Evolutionary conservation across 2,888 invertebrate genomes (phyloP).

Genomic region (Lithophane ornitopus): DNA sequence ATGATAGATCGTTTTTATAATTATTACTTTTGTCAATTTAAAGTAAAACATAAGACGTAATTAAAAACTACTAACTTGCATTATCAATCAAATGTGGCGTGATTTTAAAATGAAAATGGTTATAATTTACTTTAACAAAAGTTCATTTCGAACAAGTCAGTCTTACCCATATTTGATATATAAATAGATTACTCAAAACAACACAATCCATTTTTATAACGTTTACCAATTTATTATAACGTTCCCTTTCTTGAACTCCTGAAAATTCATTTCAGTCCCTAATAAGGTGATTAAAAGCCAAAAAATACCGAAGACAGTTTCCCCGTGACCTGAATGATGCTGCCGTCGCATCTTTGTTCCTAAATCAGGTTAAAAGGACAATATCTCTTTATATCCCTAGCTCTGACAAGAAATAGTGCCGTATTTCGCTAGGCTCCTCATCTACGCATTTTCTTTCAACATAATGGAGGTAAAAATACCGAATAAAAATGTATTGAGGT

Average conservation of each 20-base stretch:
- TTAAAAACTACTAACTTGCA: too few relatives aligned
- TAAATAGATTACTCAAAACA: not conserved
- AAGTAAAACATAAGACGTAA: too few relatives aligned
- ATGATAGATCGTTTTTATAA: not conserved
- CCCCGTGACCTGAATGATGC: conserved; percentile 32
- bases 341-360: conserved; percentile 48
- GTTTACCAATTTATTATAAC: too few relatives aligned
- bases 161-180: too few relatives aligned
- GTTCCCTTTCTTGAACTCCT: not conserved
- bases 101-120: not conserved
- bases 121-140: not conserved
- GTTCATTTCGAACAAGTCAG: not conserved
- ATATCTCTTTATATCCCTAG: conserved; percentile 59
- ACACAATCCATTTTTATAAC: not conserved
- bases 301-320: conserved; percentile 31
- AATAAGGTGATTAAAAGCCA: not conserved
- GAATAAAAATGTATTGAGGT: conserved; percentile 48
- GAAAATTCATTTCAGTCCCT: not conserved
- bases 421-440: conserved; percentile 41
- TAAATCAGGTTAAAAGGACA: conserved; percentile 66
- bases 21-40: too few relatives aligned
- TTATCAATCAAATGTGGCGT: not conserved
- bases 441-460: conserved; percentile 33
- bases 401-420: conserved; percentile 59
- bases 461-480: conserved; percentile 10